Evolutionary conservation across 30 jellyfish, hydroid and myxozoan species (phyloP), one percentile per base, ranked within the genome.

Genomic region (Hydra vulgaris): DNA sequence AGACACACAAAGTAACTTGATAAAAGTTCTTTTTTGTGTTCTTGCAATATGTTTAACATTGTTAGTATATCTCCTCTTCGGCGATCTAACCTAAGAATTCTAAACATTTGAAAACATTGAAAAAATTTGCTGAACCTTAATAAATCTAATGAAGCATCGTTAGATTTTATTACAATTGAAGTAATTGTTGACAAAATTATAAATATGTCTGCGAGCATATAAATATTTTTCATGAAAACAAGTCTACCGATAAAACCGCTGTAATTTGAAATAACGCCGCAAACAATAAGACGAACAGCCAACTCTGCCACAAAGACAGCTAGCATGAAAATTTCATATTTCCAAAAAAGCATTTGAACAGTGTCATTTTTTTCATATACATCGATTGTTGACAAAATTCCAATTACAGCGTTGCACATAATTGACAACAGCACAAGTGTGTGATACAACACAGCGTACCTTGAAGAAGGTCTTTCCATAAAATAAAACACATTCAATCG

Each of bases 1-100:
- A 89, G 83, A 7, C 95, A 95, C 87, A 89, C 90, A 55, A 85
- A 89, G 88, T 92, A 89, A 72, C 97, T 85, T 17, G 97, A 84
- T 66, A 85, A 26, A 7, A 89, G 83, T 66, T 89, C 97, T 92
- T 85, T 89, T 61, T 81, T 80, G 79, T 89, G 97, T 53, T 89
- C 86, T 52, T 73, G 72, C 77, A 89, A 88, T 40, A 89, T 89
- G 8, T 78, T 27, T n/a, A 83, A 76, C 83, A 89, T 84, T 0
- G 97, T 89, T 26, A 66, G 85, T 40, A 89, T 81, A 12, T 92
- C 95, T 23, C 97, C 97, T 21, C 97, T 84, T 25, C 82, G 97
- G 27, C 97, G 75, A 69, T 89, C 97, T 20, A 89, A 80, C 80
- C 97, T 54, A 19, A 89, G 81, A 67, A 89, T 89, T 12, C 97